Base-by-base conservation (phyloP, 2,797 vertebrate species). In the Mallotus villosus region DNA sequence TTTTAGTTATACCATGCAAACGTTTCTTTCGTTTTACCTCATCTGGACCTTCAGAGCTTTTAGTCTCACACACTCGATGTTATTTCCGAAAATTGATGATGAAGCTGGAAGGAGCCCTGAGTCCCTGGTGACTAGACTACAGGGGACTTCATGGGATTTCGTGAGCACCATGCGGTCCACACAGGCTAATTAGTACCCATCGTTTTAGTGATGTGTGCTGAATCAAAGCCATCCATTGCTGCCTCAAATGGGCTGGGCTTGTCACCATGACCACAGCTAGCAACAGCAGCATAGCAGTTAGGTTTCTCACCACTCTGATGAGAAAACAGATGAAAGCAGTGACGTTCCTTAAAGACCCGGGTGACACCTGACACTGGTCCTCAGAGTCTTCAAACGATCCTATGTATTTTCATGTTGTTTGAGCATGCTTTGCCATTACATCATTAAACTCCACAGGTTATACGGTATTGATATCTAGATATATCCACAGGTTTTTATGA, bases 211-310 rank as follows among this genome's bases (percentile, higher is more conserved):
- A 68, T 66, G 68, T 72, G 64, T 72, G 78, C 82, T 65, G 60
- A 32, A 62, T 71, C 61, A 58, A 59, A 73, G 66, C 78, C 65
- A 46, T n/a, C 51, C 72, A 62, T 62, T 81, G 49, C 74, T 64
- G 55, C 76, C 71, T 51, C 61, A 71, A 64, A 21, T 55, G 19
- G 76, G 73, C 80, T 63, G 65, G 21, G 68, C 74, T 60, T 41
- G 88, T 87, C 88, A 77, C 79, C 80, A 90, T 84, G 88, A 81
- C 75, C 70, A 74, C 78, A 34, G 60, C 73, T 74, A 76, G n/a
- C 62, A 73, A 87, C 12, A 77, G 76, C 67, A 78, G 37, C 19
- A 75, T 74, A 82, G 76, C 14, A 46, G 70, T 87, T 79, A 76
- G 60, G 67, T 86, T 82, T 77, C 78, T 79, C 73, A 55, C 51